phyloP scores from a whole-genome alignment of 2,888 invertebrate species.

The Luffia ferchaultella region DNA sequence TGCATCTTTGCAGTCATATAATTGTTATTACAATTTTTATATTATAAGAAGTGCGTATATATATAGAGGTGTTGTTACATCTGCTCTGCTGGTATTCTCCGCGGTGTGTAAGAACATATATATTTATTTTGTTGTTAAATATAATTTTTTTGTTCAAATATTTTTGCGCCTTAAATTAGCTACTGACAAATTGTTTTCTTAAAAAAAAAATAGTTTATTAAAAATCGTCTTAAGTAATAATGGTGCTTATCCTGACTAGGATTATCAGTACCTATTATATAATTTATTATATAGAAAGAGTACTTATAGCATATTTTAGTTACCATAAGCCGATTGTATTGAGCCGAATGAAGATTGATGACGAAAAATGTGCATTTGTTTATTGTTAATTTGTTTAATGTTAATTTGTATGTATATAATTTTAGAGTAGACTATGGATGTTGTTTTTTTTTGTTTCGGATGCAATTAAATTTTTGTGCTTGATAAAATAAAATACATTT shows the following conservation, averaged over 20 bases:
- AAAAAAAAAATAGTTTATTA: background rate
- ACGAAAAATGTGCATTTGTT: background rate
- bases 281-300: background rate
- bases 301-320: background rate
- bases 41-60: background rate
- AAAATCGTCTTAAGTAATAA: no score
- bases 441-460: background rate
- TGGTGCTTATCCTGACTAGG: no score
- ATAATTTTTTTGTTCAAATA: background rate
- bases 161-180: background rate
- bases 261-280: no score
- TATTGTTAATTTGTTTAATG: background rate
- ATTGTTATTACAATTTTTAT: no score
- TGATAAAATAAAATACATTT: background rate
- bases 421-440: background rate
- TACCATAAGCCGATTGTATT: no score
- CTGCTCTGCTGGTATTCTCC: background rate
- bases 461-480: background rate
- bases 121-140: background rate
- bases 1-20: no score
- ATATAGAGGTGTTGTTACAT: background rate
- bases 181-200: background rate
- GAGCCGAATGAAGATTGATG: no score
- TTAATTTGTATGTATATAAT: background rate
- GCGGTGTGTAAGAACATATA: background rate